Conservation (phyloP, 2,888 invertebrate genomes). For the Malachius bipustulatus region DNA sequence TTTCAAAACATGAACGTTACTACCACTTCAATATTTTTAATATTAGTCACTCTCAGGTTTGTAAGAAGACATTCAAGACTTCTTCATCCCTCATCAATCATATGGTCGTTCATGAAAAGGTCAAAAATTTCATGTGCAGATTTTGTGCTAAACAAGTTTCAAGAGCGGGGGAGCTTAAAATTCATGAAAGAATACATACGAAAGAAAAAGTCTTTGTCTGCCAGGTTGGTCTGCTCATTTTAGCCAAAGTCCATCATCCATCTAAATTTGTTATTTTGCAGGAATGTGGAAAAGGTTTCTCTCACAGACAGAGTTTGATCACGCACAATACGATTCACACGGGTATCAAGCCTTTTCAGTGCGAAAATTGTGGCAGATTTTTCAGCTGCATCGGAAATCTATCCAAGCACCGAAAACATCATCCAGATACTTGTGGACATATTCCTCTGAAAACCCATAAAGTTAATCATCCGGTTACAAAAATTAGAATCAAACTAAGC, state of each 20-base stretch:
- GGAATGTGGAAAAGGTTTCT: slow-evolving; percentile 39
- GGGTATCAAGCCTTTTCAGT: slow-evolving; percentile 40
- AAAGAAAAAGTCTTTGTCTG: slow-evolving; percentile 31
- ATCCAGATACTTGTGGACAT: slow-evolving; percentile 38
- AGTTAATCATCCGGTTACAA: slow-evolving; percentile 28
- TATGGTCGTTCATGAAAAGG: slow-evolving; percentile 27
- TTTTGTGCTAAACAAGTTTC: slow-evolving; percentile 32
- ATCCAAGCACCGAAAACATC: slow-evolving; percentile 38
- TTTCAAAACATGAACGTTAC: no score
- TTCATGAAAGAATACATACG: slow-evolving; percentile 32
- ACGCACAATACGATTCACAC: slow-evolving; percentile 40
- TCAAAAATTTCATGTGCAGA: slow-evolving; percentile 27
- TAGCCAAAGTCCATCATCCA: neutral
- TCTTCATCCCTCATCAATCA: slow-evolving; percentile 30
- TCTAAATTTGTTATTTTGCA: slow-evolving; percentile 20
- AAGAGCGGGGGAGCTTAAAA: slow-evolving; percentile 29
- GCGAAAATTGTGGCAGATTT: slow-evolving; percentile 37
- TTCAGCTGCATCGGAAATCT: slow-evolving; percentile 41
- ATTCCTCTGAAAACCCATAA: slow-evolving; percentile 28
- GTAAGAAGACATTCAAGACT: slow-evolving; percentile 28
- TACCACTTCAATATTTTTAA: no score
- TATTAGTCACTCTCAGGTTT: slow-evolving; percentile 28
- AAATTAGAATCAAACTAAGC: slow-evolving; percentile 13
- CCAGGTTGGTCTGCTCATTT: slow-evolving; percentile 24
- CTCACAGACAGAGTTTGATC: slow-evolving; percentile 39